Percentiles rank a stretch among this genome's conserved stretches.
Evolutionary conservation across 1,140 invertebrate species (phyloP).

Genomic region (Triops cancriformis): DNA sequence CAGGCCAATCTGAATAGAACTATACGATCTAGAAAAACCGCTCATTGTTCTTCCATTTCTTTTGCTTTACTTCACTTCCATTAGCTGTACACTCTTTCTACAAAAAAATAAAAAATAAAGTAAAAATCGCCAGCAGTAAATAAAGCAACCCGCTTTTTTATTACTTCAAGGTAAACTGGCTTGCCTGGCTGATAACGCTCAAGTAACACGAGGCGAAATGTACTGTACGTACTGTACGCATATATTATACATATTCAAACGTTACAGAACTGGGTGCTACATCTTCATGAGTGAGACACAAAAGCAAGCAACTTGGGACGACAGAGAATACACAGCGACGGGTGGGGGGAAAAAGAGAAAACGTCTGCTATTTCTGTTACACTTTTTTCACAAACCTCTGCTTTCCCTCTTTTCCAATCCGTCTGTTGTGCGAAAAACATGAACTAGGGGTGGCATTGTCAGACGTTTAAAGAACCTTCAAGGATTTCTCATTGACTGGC

Average conservation of each 20-base stretch:
- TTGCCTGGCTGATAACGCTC: too few relatives aligned
- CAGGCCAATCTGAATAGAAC: not conserved
- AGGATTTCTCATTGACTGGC: too few relatives aligned
- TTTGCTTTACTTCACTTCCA: not conserved
- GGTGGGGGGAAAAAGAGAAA: not conserved
- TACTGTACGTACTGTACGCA: not conserved
- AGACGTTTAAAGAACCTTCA: too few relatives aligned
- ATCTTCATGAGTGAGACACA: not conserved
- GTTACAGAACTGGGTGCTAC: not conserved
- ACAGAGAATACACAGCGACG: not conserved
- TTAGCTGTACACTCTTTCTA: not conserved
- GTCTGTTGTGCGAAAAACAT: too few relatives aligned
- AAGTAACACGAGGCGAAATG: not conserved
- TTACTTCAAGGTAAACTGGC: conserved; percentile 2
- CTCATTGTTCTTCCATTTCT: not conserved
- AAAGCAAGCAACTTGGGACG: not conserved
- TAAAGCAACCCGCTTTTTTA: not conserved
- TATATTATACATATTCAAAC: not conserved
- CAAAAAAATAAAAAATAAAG: too few relatives aligned
- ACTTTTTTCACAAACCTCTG: not conserved
- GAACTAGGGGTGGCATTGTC: too few relatives aligned
- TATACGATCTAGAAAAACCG: not conserved
- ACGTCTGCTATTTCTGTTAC: not conserved
- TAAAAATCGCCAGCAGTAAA: not conserved
- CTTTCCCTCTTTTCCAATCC: not conserved